A percentile compares a stretch with the other conserved stretches of the same genome.
Evolutionary conservation across 1,140 invertebrate species (phyloP).

Genomic region (Cheumatopsyche charites): DNA sequence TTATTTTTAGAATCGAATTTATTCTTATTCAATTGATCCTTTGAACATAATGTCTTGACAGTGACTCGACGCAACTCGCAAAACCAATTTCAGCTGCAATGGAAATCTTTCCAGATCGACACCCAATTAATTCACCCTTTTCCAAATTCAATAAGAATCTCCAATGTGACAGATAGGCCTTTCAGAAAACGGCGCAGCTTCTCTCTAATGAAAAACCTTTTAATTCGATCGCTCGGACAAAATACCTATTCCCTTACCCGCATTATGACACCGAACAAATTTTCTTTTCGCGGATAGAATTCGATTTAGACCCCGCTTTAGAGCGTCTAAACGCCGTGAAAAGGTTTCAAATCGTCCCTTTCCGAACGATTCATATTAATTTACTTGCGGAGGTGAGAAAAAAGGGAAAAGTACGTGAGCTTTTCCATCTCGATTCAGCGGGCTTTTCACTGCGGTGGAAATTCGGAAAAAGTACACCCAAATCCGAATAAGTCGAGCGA

Average conservation of each 20-base stretch:
- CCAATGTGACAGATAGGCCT: too few relatives aligned
- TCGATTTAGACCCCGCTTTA: conserved; percentile 9
- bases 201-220: conserved; percentile 25
- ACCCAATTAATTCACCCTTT: conserved; percentile 7
- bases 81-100: conserved; percentile 18
- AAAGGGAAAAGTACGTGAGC: background rate
- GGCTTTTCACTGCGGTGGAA: conserved; percentile 15
- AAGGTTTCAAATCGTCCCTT: conserved; percentile 8
- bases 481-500: too few relatives aligned
- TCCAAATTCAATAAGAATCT: conserved; percentile 19
- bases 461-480: background rate
- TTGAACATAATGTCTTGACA: too few relatives aligned
- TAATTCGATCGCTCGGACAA: conserved; percentile 15
- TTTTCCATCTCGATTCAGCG: conserved; percentile 12
- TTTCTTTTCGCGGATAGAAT: conserved; percentile 7
- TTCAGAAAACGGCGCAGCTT: too few relatives aligned
- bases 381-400: background rate
- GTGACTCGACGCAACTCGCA: background rate
- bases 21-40: too few relatives aligned
- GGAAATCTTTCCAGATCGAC: conserved; percentile 6
- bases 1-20: too few relatives aligned
- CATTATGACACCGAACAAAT: background rate
- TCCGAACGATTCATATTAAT: conserved; percentile 14
- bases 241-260: background rate
- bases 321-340: conserved; percentile 2